A percentile compares a stretch with the other conserved stretches of the same genome.
These are phyloP conservation scores for Notiomystis cincta DNA, from an alignment of 2,113 vertebrate species.

Conservation along the genomic window DNA sequence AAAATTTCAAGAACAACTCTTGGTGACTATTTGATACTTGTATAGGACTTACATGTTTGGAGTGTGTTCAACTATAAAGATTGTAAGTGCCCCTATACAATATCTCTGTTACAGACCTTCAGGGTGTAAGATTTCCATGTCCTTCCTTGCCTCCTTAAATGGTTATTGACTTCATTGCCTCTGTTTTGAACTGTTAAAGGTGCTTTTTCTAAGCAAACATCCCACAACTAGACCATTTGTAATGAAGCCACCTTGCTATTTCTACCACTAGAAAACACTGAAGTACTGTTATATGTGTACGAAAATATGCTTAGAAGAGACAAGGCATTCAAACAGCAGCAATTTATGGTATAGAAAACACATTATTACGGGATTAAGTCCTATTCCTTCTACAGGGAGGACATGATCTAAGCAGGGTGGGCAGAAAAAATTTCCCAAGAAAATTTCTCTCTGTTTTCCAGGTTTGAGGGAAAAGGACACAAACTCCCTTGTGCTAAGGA, in stretches of 20 bases:
- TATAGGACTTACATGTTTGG: background rate
- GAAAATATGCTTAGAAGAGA: background rate
- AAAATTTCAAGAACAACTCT: background rate
- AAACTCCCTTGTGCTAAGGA: background rate
- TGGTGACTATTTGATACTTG: background rate
- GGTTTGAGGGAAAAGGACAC: background rate
- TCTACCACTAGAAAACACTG: background rate
- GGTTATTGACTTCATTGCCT: background rate
- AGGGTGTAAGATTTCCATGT: background rate
- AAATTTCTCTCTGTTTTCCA: background rate
- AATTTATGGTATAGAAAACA: background rate
- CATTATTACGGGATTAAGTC: background rate
- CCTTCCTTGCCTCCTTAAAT: background rate
- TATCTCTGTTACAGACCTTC: background rate
- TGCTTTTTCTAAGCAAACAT: background rate
- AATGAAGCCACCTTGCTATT: fast-evolving
- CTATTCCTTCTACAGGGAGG: background rate
- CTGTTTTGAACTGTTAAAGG: background rate
- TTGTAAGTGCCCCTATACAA: fast-evolving
- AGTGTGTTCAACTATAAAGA: background rate
- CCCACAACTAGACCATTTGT: background rate
- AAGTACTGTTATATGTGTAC: background rate
- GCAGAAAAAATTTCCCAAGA: background rate
- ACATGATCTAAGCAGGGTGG: background rate
- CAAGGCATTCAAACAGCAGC: background rate